Evolutionary conservation across 2,888 invertebrate species (phyloP).

Genomic region (Ophraella communa): DNA sequence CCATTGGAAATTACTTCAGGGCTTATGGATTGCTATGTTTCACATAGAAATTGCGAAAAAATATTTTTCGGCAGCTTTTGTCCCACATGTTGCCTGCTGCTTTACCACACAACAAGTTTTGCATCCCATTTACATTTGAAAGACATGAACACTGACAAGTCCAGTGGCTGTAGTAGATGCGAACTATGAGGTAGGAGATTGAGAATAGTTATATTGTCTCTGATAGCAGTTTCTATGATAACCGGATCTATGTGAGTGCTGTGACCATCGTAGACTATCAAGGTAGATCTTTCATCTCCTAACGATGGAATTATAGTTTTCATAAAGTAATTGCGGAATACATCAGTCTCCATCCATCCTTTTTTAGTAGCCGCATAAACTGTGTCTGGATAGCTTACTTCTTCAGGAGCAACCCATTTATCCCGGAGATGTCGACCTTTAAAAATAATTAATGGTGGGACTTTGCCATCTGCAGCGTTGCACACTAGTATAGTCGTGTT

Average conservation of each 20-base stretch:
- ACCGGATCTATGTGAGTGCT: background rate
- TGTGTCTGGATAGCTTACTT: too few species aligned
- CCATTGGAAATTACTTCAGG: too few species aligned
- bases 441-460: background rate
- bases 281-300: background rate
- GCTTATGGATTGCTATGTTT: too few species aligned
- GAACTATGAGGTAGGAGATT: background rate
- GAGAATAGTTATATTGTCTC: background rate
- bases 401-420: too few species aligned
- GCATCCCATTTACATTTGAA: background rate
- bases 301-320: background rate
- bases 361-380: too few species aligned
- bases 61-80: too few species aligned
- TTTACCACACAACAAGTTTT: slow-evolving; percentile 1
- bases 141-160: background rate
- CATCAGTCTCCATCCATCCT: too few species aligned
- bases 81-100: too few species aligned
- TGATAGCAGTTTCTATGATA: background rate
- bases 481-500: background rate
- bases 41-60: too few species aligned
- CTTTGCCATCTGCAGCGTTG: background rate
- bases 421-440: background rate
- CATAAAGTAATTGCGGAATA: background rate
- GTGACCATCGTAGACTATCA: background rate
- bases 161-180: background rate